Percentiles rank a stretch among this genome's conserved stretches.
These are phyloP conservation scores for Athene cunicularia DNA, from an alignment of 2,113 vertebrate species.

Conservation along the genomic window DNA sequence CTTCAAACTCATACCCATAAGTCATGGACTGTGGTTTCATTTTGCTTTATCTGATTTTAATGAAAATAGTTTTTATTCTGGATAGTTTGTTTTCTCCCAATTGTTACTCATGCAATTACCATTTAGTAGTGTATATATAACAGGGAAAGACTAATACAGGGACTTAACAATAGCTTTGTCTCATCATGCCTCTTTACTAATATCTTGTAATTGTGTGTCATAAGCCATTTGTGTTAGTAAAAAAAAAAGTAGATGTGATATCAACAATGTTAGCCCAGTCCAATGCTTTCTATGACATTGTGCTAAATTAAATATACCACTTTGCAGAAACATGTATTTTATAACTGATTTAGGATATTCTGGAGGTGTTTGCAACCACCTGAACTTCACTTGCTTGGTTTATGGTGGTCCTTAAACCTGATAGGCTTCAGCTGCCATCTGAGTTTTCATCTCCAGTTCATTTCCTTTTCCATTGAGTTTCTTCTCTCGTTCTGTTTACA, in stretches of 20 bases:
- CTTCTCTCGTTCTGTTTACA: background rate
- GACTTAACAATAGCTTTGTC: background rate
- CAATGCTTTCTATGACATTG: background rate
- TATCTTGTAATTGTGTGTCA: background rate
- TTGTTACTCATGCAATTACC: background rate
- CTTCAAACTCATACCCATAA: background rate
- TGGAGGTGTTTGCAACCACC: background rate
- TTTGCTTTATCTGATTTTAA: background rate
- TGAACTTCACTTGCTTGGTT: background rate
- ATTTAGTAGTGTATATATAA: background rate
- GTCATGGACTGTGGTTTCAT: background rate
- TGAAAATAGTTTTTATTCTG: fast-evolving
- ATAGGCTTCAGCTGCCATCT: background rate
- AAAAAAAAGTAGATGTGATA: background rate
- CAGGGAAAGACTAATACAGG: background rate
- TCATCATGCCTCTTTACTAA: background rate
- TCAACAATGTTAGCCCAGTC: background rate
- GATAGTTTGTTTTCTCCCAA: background rate
- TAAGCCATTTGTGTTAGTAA: background rate
- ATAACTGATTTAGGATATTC: background rate
- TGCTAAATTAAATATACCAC: background rate
- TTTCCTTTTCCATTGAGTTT: background rate
- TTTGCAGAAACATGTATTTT: background rate
- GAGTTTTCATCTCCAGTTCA: background rate
- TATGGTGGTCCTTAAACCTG: background rate